These are phyloP conservation scores for Drosophila greeni DNA, from an alignment of 2,888 invertebrate species.

Conservation along the genomic window DNA sequence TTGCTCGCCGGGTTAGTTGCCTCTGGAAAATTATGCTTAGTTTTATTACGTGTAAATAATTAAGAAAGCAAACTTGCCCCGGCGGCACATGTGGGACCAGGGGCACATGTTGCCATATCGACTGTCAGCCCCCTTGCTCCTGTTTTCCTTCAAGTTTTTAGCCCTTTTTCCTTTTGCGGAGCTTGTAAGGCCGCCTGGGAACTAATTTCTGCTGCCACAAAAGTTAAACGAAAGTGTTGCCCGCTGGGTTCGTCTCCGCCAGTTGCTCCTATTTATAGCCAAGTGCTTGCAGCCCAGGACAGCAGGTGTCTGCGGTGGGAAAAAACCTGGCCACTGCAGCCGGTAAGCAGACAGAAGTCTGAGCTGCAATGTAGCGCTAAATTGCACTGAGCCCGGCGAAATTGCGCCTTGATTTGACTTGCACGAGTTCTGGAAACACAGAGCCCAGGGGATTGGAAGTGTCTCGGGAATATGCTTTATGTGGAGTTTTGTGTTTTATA, in stretches of 20 bases:
- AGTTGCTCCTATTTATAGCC: slow-evolving; percentile 44
- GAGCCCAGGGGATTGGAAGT: background rate
- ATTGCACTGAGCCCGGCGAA: slow-evolving; percentile 13
- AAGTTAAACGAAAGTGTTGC: slow-evolving; percentile 47
- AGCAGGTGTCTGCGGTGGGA: slow-evolving; percentile 1
- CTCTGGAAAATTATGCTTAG: slow-evolving; percentile 52
- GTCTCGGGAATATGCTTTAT: background rate
- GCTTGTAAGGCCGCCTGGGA: slow-evolving; percentile 34
- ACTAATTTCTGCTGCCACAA: slow-evolving; percentile 37
- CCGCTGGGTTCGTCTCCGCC: slow-evolving; percentile 16
- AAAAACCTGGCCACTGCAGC: slow-evolving; percentile 15
- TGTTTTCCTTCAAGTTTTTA: background rate
- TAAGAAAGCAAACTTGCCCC: slow-evolving; percentile 46
- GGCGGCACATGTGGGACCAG: slow-evolving; percentile 57
- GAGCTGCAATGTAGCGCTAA: slow-evolving; percentile 8
- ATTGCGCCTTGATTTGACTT: slow-evolving; percentile 20
- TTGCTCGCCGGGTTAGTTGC: slow-evolving; percentile 25
- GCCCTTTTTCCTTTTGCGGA: slow-evolving; percentile 10
- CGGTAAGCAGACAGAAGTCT: slow-evolving; percentile 25
- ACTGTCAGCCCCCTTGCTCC: slow-evolving; percentile 2
- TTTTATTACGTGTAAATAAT: slow-evolving; percentile 66
- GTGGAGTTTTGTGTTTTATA: background rate
- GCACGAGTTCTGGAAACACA: slow-evolving; percentile 10
- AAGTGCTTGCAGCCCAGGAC: slow-evolving; percentile 23
- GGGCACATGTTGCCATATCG: slow-evolving; percentile 36